Evolutionary conservation across 2,888 invertebrate species (phyloP), one percentile per base, ranked within the genome.

Genomic region (Idaea aversata): DNA sequence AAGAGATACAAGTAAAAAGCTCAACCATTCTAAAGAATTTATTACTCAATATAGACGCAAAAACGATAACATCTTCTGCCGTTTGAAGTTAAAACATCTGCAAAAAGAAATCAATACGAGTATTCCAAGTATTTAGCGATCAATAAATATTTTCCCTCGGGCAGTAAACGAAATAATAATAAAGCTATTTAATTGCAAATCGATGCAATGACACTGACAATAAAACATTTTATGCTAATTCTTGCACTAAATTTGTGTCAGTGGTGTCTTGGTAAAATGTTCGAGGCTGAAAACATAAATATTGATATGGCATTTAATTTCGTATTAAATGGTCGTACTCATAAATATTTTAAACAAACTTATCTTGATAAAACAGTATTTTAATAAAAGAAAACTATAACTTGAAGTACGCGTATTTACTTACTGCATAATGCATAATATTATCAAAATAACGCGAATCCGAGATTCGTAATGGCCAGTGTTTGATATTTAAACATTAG

Each of bases 161-260:
- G 59, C 34, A 59, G 13, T 58, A 58, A 61, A 15, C 57, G 47
- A 34, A 35, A 64, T 64, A 59, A 57, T 59, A 67, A 64, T 61
- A 60, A 64, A 65, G 63, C 57, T 61, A 69, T 66, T 63, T 63
- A 67, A 67, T 57, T 67, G 67, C 69, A 64, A 67, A 67, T 69
- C 34, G 57, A 67, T 61, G 61, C 64, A 67, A 64, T 38, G 57
- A 63, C 34, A 47, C 57, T 61, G 61, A 63, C 65, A 57, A 67
- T 61, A 36, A 64, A 66, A 59, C 16, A 25, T 59, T 61, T 63
- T 47, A 67, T 65, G 65, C 38, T 57, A 65, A 65, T 65, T 57
- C 35, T 64, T 25, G 6, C 47, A 4, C 13, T 47, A 47, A 47
- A 47, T 47, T 13, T 47, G 47, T 47, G 47, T 47, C 47, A 10